A percentile compares a stretch with the other conserved stretches of the same genome.
These are phyloP conservation scores for Germaria angustata DNA, from an alignment of 2,888 invertebrate genomes.

Conservation along the genomic window DNA sequence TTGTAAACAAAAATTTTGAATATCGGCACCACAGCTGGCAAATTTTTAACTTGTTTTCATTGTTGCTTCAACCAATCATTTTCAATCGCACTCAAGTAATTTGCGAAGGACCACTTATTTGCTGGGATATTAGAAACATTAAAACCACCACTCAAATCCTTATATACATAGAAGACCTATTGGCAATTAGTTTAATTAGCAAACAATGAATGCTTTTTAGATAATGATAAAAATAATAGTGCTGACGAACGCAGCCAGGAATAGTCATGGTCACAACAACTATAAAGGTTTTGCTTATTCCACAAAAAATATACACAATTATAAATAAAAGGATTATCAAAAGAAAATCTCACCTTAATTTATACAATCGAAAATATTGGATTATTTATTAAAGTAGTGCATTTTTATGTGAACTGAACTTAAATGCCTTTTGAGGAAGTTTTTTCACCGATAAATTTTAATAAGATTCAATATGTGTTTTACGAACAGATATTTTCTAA, in stretches of 20 bases:
- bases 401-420: neutral
- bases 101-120: neutral
- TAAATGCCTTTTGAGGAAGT: too few species aligned
- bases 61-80: too few species aligned
- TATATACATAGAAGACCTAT: slow-evolving; percentile 28
- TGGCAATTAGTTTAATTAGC: slow-evolving; percentile 69
- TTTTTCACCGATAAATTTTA: too few species aligned
- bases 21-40: too few species aligned
- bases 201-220: slow-evolving; percentile 63
- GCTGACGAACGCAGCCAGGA: slow-evolving; percentile 21
- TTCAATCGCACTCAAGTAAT: neutral
- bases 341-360: neutral
- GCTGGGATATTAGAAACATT: slow-evolving; percentile 6
- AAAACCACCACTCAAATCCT: slow-evolving; percentile 13
- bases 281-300: neutral
- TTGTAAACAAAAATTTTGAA: too few species aligned
- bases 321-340: neutral
- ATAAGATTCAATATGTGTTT: too few species aligned
- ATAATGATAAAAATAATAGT: slow-evolving; percentile 48
- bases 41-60: too few species aligned
- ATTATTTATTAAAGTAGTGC: neutral
- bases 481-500: too few species aligned
- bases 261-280: slow-evolving; percentile 7
- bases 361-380: neutral
- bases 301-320: neutral